Conservation (phyloP, 64 coral and sea anemone genomes). For the Actinia equina region DNA sequence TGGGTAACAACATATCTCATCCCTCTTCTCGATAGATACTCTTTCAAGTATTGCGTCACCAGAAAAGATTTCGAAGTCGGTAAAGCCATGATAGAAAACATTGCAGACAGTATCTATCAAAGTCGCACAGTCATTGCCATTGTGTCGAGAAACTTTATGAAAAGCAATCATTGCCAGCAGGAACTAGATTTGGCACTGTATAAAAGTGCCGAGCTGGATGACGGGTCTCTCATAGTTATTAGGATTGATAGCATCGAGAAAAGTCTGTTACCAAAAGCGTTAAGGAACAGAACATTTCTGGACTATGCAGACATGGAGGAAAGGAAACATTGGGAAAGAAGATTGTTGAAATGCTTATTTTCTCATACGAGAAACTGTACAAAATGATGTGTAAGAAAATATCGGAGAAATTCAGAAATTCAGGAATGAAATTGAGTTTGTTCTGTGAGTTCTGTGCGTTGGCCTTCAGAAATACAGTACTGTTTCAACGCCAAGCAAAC, state of each 20-base stretch:
- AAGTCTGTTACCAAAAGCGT: constrained; percentile 38
- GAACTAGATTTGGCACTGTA: constrained; percentile 51
- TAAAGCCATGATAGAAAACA: constrained; percentile 46
- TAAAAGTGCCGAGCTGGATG: constrained; percentile 9
- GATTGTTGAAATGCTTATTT: constrained; percentile 25
- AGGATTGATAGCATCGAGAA: constrained; percentile 42
- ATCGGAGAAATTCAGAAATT: no score
- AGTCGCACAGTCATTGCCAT: constrained; percentile 50
- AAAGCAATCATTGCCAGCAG: constrained; percentile 34
- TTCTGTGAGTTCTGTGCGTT: no score
- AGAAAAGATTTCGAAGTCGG: constrained; percentile 50
- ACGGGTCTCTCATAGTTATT: constrained; percentile 31
- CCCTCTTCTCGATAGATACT: constrained; percentile 38
- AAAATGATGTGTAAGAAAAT: neutral
- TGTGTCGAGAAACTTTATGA: constrained; percentile 53
- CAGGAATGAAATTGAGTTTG: no score
- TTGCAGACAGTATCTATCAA: constrained; percentile 46
- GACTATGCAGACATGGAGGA: constrained; percentile 30
- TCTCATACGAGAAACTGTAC: neutral
- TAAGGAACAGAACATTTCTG: constrained; percentile 46
- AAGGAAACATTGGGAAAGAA: constrained; percentile 45
- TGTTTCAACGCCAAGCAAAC: no score
- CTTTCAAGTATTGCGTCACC: constrained; percentile 38
- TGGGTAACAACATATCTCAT: constrained; percentile 38
- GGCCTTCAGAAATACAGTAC: no score